Evolutionary conservation across 1,140 invertebrate species (phyloP).

Genomic region (Polypedilum pembai): DNA sequence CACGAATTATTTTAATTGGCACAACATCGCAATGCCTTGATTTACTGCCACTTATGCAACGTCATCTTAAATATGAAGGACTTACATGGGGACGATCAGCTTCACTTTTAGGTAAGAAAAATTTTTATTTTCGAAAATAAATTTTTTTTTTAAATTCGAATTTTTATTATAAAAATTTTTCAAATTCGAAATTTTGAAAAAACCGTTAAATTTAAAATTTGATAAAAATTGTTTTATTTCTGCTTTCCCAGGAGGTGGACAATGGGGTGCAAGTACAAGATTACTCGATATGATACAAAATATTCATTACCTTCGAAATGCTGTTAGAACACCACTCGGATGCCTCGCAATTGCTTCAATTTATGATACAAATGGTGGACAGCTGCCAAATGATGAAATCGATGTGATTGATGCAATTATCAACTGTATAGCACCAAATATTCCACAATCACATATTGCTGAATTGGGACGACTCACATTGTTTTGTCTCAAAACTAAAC

Average conservation of each 20-base stretch:
- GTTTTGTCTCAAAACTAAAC: constrained; percentile 44
- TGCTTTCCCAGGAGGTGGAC: constrained; percentile 40
- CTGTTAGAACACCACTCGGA: constrained; percentile 48
- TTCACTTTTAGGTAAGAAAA: constrained; percentile 37
- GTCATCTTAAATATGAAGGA: constrained; percentile 46
- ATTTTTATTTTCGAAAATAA: too few relatives aligned
- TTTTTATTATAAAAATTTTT: too few relatives aligned
- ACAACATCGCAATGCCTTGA: constrained; percentile 45
- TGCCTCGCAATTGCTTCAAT: constrained; percentile 41
- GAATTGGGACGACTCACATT: constrained; percentile 48
- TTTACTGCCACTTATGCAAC: constrained; percentile 43
- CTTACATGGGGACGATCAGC: constrained; percentile 50
- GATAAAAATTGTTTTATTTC: too few relatives aligned
- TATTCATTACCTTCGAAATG: constrained; percentile 34
- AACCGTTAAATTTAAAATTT: too few relatives aligned
- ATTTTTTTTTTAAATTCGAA: too few relatives aligned
- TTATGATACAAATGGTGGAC: constrained; percentile 33
- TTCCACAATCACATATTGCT: constrained; percentile 34
- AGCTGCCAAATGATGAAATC: constrained; percentile 40
- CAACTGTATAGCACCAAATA: constrained; percentile 40
- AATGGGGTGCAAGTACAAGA: constrained; percentile 39
- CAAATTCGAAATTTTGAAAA: too few relatives aligned
- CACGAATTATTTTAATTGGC: constrained; percentile 41
- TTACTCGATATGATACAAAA: constrained; percentile 37
- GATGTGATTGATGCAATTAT: constrained; percentile 44